Evolutionary conservation across 2,888 invertebrate genomes (phyloP).

Genomic region (Polydesmus complanatus): DNA sequence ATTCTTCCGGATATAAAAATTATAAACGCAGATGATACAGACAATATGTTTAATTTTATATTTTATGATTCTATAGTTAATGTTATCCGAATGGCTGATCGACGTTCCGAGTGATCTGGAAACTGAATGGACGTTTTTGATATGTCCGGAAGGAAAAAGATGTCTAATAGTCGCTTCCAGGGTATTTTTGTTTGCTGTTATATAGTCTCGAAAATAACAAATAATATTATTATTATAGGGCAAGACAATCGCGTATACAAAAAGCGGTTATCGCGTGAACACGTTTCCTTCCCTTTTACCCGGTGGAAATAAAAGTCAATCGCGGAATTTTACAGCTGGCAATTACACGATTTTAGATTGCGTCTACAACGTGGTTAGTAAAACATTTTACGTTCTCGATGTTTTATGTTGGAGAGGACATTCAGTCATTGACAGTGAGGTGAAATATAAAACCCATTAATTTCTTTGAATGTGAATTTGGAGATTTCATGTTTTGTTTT

Average conservation of each 20-base stretch:
- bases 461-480: background rate
- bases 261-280: constrained; percentile 44
- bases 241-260: constrained; percentile 51
- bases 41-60: no score
- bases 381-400: constrained; percentile 65
- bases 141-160: constrained; percentile 72
- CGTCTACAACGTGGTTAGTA: constrained; percentile 47
- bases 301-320: constrained; percentile 41
- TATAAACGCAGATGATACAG: background rate
- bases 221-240: constrained; percentile 41
- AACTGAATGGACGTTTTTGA: constrained; percentile 37
- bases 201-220: background rate
- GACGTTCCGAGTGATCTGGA: constrained; percentile 54
- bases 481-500: constrained; percentile 6
- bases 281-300: constrained; percentile 53
- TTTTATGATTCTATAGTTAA: constrained; percentile 41
- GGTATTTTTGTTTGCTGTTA: constrained; percentile 31
- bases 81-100: constrained; percentile 86
- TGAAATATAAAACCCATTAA: no score
- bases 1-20: background rate
- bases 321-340: constrained; percentile 5
- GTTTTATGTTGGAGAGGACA: constrained; percentile 64
- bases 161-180: constrained; percentile 62
- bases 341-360: constrained; percentile 61
- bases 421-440: constrained; percentile 57